These are phyloP conservation scores for Anagyrus pseudococci DNA, from an alignment of 2,888 invertebrate species.

Conservation along the genomic window DNA sequence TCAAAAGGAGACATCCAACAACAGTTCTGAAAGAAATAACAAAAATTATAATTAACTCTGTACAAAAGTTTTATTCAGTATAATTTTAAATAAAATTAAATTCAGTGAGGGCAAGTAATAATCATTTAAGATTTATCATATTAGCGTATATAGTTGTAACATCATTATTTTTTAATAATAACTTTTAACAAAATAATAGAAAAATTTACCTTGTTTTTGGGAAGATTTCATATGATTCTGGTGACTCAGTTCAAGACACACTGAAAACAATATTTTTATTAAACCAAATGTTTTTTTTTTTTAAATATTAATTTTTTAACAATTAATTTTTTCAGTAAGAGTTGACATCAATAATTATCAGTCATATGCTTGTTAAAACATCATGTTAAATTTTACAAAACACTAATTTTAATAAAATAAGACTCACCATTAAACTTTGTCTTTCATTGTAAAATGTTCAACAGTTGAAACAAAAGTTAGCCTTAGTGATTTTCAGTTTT, in stretches of 20 bases:
- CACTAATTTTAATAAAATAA: not conserved
- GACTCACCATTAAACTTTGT: not conserved
- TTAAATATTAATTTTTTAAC: slow-evolving; percentile 11
- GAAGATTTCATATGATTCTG: not conserved
- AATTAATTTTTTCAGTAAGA: slow-evolving; percentile 39
- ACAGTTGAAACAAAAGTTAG: no score
- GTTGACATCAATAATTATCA: slow-evolving; percentile 50
- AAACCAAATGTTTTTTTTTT: not conserved
- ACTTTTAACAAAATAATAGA: not conserved
- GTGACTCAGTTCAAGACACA: not conserved
- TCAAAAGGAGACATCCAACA: no score
- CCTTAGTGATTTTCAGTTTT: no score
- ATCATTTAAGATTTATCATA: slow-evolving; percentile 48
- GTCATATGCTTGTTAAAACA: slow-evolving; percentile 58
- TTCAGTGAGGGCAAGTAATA: slow-evolving; percentile 57
- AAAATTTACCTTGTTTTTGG: slow-evolving; percentile 12
- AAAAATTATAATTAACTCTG: no score
- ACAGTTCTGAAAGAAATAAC: no score
- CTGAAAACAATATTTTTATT: slow-evolving; percentile 6
- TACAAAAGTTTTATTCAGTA: no score
- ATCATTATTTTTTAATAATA: slow-evolving; percentile 42
- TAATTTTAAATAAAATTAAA: slow-evolving; percentile 10
- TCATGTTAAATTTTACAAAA: slow-evolving; percentile 41
- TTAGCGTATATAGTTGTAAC: slow-evolving; percentile 54
- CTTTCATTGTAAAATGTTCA: no score